Evolutionary conservation across 1,140 invertebrate genomes (phyloP).

Genomic region (Cydia splendana): DNA sequence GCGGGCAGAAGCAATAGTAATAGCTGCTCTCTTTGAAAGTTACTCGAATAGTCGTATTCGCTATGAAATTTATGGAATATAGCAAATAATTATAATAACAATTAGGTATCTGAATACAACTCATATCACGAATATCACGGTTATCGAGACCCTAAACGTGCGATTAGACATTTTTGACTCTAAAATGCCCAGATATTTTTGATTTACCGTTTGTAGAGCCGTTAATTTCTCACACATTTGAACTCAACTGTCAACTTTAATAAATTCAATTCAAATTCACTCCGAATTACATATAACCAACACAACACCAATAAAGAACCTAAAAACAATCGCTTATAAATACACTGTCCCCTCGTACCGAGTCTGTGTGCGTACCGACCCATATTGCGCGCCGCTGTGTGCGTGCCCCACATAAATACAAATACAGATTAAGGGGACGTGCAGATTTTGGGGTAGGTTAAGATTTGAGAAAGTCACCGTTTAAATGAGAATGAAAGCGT

Average conservation of each 20-base stretch:
- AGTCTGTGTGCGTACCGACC: conserved; percentile 63
- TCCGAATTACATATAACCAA: neutral
- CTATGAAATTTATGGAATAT: no score
- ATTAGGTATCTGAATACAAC: no score
- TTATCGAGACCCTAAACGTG: no score
- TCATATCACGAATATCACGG: no score
- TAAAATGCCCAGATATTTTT: neutral
- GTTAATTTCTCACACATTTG: neutral
- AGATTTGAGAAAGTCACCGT: neutral
- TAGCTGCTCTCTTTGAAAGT: no score
- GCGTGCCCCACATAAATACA: conserved; percentile 69
- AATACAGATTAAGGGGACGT: conserved; percentile 40
- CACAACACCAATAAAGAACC: conserved; percentile 21
- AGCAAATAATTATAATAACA: no score
- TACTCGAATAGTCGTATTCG: no score
- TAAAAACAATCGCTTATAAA: conserved; percentile 21
- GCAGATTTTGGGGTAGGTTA: conserved; percentile 22
- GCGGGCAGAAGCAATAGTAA: no score
- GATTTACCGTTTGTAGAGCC: neutral
- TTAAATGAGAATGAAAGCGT: conserved; percentile 2
- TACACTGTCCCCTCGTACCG: conserved; percentile 44
- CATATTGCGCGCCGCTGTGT: conserved; percentile 61
- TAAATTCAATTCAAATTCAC: conserved; percentile 5
- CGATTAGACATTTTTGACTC: neutral
- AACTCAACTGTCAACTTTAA: neutral